Evolutionary conservation across 2,888 invertebrate genomes (phyloP).

Genomic region (Autographa pulchrina): DNA sequence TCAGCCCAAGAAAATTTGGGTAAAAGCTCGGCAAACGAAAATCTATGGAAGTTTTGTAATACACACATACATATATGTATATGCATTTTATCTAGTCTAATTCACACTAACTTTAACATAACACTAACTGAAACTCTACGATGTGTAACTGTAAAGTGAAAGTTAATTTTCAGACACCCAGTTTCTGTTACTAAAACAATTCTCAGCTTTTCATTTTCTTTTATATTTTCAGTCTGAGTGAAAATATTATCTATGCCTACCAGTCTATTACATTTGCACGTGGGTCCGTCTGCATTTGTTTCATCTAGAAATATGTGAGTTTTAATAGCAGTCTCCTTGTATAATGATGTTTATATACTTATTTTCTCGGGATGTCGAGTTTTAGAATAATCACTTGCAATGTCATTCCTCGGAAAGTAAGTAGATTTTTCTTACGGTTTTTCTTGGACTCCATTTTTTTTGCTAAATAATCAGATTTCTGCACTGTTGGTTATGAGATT

Average conservation of each 20-base stretch:
- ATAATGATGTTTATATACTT: slow-evolving; percentile 2
- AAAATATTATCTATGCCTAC: not conserved
- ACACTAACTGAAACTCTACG: no score
- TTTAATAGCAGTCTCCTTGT: not conserved
- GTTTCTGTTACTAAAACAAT: not conserved
- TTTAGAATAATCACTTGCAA: not conserved
- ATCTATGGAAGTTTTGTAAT: no score
- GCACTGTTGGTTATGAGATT: not conserved
- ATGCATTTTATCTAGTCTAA: no score
- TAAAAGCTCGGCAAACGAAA: no score
- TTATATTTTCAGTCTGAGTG: not conserved
- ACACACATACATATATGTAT: no score
- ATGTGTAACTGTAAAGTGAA: not conserved
- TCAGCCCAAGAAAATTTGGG: no score
- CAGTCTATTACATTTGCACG: not conserved
- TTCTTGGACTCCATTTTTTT: not conserved
- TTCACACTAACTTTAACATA: no score
- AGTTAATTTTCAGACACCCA: not conserved
- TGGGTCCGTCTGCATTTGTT: not conserved
- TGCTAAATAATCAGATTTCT: not conserved
- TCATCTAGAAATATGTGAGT: not conserved
- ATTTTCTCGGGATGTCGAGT: not conserved
- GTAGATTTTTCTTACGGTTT: not conserved
- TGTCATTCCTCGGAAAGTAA: not conserved
- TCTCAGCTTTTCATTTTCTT: not conserved